Base-by-base conservation (phyloP, 1,140 invertebrate species). In the Temnothorax nylanderi region DNA sequence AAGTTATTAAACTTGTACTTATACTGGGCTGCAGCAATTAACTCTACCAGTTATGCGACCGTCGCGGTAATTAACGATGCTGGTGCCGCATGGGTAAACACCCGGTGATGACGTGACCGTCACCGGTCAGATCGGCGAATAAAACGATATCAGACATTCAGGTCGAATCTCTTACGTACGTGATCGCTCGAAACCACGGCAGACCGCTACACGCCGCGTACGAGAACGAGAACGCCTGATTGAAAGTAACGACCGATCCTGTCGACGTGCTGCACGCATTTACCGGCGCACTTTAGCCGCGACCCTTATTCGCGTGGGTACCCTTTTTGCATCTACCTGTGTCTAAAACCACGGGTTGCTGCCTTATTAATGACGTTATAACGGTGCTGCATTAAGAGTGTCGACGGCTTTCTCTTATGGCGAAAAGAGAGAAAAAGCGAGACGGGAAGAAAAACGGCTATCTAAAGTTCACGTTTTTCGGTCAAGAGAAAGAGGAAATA, bases 211-310 rank as follows among this genome's bases (percentile, higher is more conserved):
- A 56, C 62, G 51, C 60, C 62, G 77, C 44, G 49, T n/a, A 65
- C 72, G 47, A 65, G n/a, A 84, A 84, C 62, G 74, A 44, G 88
- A 78, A 78, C 49, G 75, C 88, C 89, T 92, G 93, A 93, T 94
- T 93, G 93, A 94, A 93, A 93, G 92, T 93, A 93, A 93, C 92
- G 91, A 93, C 71, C 75, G 71, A 41, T 13, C 41, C 11, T 34
- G 67, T 60, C 60, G 90, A 93, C 91, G 90, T 91, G 80, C 78
- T 84, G 86, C 90, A 86, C 88, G 91, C 90, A 91, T 93, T 93
- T 92, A 93, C 92, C 87, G 92, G 90, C 91, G 82, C 89, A 90
- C 91, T 85, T 81, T n/a, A 44, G 32, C 21, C 47, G 62, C 76
- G 60, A 80, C 21, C 21, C 51, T 82, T 58, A 41, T 77, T 58